Percentiles rank a stretch among this genome's conserved stretches.
These are phyloP conservation scores for Avahi laniger DNA, from an alignment of 2,797 vertebrate genomes.

Conservation along the genomic window DNA sequence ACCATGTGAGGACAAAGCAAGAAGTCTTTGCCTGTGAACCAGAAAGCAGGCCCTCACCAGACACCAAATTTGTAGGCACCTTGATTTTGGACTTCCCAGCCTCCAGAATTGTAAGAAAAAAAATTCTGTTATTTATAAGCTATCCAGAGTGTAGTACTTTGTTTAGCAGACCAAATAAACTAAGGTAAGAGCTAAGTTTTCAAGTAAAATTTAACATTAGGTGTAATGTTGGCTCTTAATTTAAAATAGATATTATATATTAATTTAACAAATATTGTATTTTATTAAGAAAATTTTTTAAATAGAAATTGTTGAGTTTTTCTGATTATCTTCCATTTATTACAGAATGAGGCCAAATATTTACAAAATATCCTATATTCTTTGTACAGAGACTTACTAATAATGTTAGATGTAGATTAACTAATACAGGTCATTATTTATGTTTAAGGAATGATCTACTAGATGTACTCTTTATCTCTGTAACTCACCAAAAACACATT, in stretches of 20 bases:
- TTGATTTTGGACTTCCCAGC: not conserved
- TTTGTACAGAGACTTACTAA: not conserved
- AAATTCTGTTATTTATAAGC: not conserved
- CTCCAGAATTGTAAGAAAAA: not conserved
- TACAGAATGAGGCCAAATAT: not conserved
- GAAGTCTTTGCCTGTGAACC: not conserved
- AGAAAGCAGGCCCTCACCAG: not conserved
- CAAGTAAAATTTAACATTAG: not conserved
- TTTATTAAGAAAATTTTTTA: not conserved
- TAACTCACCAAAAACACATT: not conserved
- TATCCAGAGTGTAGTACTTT: not conserved
- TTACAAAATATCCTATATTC: not conserved
- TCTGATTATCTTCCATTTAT: not conserved
- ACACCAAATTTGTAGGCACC: too few species aligned
- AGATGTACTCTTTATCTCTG: not conserved
- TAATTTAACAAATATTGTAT: not conserved
- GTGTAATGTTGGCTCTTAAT: not conserved
- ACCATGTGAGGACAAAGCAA: not conserved
- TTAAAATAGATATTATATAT: not conserved
- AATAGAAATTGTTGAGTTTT: not conserved
- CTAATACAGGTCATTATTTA: not conserved
- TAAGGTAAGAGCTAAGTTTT: not conserved
- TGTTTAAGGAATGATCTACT: not conserved
- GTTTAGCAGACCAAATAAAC: not conserved
- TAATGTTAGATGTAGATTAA: not conserved